Evolutionary conservation across 2,888 invertebrate species (phyloP).

Genomic region (Campoletis raptor): DNA sequence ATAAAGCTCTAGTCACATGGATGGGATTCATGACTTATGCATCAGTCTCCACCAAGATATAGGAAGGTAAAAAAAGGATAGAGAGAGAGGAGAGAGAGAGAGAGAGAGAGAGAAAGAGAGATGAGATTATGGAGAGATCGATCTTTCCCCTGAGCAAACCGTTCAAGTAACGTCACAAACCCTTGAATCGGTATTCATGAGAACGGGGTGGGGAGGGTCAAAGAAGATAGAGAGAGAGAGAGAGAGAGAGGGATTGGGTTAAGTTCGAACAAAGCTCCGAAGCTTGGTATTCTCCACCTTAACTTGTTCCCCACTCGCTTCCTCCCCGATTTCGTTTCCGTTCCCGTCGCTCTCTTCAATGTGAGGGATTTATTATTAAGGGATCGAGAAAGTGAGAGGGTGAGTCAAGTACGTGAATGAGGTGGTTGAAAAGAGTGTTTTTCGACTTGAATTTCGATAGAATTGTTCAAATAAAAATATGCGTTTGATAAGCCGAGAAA

Average conservation of each 20-base stretch:
- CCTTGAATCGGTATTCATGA: constrained; percentile 55
- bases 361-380: constrained; percentile 60
- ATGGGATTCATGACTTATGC: constrained; percentile 32
- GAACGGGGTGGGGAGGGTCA: background rate
- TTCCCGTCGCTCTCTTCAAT: constrained; percentile 21
- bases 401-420: background rate
- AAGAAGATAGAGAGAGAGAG: too few relatives aligned
- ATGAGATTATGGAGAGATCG: constrained; percentile 63
- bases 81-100: constrained; percentile 40
- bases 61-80: background rate
- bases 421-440: background rate
- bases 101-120: background rate
- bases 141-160: constrained; percentile 45
- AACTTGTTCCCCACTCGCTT: background rate
- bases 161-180: constrained; percentile 13
- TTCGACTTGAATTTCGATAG: background rate
- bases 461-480: background rate
- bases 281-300: constrained; percentile 32
- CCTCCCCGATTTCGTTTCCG: background rate
- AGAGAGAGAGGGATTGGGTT: background rate
- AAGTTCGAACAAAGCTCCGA: constrained; percentile 46
- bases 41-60: constrained; percentile 22
- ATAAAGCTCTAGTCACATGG: constrained; percentile 20
- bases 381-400: constrained; percentile 6
- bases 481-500: background rate